These are phyloP conservation scores for Tarsius wallacei DNA, from an alignment of 2,797 vertebrate genomes.

Conservation along the genomic window DNA sequence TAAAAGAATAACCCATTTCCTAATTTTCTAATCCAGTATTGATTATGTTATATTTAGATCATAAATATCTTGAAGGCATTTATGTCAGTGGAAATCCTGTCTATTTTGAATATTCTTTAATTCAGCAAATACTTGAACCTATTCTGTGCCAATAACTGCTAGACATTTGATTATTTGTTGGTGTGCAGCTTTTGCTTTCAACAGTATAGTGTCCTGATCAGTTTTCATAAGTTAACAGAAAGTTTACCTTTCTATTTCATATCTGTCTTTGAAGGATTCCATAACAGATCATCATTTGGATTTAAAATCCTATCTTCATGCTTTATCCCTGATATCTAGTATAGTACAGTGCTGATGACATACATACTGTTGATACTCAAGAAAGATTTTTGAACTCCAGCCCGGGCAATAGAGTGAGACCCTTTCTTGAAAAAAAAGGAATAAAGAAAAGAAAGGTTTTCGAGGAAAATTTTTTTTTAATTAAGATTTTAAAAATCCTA, in stretches of 20 bases:
- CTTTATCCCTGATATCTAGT: slow-evolving; percentile 17
- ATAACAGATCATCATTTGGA: slow-evolving; percentile 31
- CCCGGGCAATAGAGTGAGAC: too few relatives aligned
- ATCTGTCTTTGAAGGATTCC: neutral
- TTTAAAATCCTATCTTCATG: slow-evolving; percentile 4
- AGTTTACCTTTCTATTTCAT: slow-evolving; percentile 5
- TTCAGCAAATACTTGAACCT: slow-evolving; percentile 26
- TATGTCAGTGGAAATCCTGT: slow-evolving; percentile 36
- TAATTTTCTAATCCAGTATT: slow-evolving; percentile 38
- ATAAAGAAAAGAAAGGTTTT: neutral
- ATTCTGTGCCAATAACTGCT: neutral
- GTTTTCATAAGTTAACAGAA: neutral
- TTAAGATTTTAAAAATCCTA: neutral
- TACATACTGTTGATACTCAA: neutral
- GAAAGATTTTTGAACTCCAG: neutral
- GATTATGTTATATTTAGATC: slow-evolving; percentile 46
- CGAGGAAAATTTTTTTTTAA: slow-evolving; percentile 26
- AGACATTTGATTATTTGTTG: neutral
- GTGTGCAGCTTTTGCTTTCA: slow-evolving; percentile 16
- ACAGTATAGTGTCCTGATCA: neutral
- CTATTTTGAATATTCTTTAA: slow-evolving; percentile 48
- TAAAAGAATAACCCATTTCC: slow-evolving; percentile 25
- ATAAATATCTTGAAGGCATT: slow-evolving; percentile 18
- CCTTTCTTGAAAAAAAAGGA: too few relatives aligned
- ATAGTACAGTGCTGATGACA: neutral